phyloP scores from a whole-genome alignment of 1,140 invertebrate species.

The Drosophila serrata region DNA sequence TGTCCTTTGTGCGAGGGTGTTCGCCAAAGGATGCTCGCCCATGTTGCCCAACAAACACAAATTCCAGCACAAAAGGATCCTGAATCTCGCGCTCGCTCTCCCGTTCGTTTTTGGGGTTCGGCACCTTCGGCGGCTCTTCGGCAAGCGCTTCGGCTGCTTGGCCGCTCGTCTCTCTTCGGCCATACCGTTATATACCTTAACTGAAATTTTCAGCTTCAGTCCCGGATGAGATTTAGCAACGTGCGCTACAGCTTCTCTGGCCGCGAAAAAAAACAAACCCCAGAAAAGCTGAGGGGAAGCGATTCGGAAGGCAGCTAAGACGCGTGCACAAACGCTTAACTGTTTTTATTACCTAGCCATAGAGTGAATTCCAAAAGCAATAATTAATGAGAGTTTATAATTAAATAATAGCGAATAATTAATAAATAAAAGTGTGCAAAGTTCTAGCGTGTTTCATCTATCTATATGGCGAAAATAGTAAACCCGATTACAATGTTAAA shows the following conservation, averaged over 20 bases:
- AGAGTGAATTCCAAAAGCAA: conserved; percentile 42
- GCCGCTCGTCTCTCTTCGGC: conserved; percentile 26
- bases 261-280: conserved; percentile 17
- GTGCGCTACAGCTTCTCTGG: conserved; percentile 62
- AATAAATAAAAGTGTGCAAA: conserved; percentile 12
- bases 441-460: conserved; percentile 18
- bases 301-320: conserved; percentile 17
- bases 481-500: conserved; percentile 69
- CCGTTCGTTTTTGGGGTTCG: conserved; percentile 6
- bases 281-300: not conserved
- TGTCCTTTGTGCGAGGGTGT: conserved; percentile 76
- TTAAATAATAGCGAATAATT: conserved; percentile 22
- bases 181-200: conserved; percentile 75
- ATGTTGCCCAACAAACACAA: conserved; percentile 82
- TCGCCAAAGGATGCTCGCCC: conserved; percentile 75
- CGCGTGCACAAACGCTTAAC: conserved; percentile 57
- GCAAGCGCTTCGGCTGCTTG: not conserved
- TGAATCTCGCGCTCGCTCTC: conserved; percentile 21
- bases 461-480: conserved; percentile 58
- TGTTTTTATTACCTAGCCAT: conserved; percentile 22
- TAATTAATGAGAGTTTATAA: conserved; percentile 25
- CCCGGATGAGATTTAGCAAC: conserved; percentile 83
- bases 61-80: conserved; percentile 70
- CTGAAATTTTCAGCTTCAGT: conserved; percentile 81
- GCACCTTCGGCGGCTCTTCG: conserved; percentile 3